Evolutionary conservation across 2,113 vertebrate species (phyloP).

Genomic region (Gracilinanus agilis): DNA sequence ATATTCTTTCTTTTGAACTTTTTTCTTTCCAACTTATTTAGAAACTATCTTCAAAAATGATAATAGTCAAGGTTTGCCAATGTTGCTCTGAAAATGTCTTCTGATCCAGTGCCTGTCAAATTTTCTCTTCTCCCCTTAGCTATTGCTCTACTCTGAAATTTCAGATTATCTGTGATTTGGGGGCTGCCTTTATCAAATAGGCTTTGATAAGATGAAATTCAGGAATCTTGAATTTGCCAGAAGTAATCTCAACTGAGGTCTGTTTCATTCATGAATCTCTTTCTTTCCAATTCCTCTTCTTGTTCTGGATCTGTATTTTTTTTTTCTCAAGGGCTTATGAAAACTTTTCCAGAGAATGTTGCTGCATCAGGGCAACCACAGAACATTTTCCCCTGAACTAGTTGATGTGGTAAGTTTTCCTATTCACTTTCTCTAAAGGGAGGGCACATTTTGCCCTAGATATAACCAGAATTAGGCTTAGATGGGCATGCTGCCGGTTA

Average conservation of each 20-base stretch:
- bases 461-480: background rate
- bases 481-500: background rate
- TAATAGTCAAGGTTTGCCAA: constrained; percentile 36
- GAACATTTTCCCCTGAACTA: constrained; percentile 55
- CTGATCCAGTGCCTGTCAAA: constrained; percentile 38
- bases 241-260: background rate
- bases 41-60: constrained; percentile 38
- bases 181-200: constrained; percentile 31
- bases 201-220: constrained; percentile 22
- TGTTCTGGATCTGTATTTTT: constrained; percentile 53
- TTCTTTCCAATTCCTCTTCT: constrained; percentile 40
- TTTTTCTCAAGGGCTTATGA: constrained; percentile 77
- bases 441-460: constrained; percentile 14
- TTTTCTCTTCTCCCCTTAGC: constrained; percentile 57
- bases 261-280: constrained; percentile 36
- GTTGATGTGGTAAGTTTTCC: constrained; percentile 72
- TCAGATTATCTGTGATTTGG: constrained; percentile 56
- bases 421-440: constrained; percentile 17
- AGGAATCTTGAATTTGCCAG: background rate
- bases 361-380: constrained; percentile 64
- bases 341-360: constrained; percentile 74
- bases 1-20: constrained; percentile 53
- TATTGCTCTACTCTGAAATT: constrained; percentile 26
- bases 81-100: constrained; percentile 38
- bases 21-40: constrained; percentile 51